A percentile compares a stretch with the other conserved stretches of the same genome.
Evolutionary conservation across 2,113 vertebrate species (phyloP).

Genomic region (Archilochus colubris): DNA sequence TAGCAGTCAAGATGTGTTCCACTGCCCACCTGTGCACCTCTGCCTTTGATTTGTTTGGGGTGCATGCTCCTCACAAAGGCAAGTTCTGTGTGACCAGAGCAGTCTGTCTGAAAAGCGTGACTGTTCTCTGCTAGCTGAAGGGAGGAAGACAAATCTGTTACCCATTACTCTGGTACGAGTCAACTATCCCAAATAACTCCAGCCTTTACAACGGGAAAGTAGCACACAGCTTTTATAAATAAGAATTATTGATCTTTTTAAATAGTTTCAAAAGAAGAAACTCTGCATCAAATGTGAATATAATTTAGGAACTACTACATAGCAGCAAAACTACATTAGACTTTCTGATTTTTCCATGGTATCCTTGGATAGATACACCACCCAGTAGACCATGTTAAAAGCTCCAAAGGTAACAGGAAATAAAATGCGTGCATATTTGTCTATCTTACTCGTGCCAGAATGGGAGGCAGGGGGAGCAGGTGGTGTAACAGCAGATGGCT

Average conservation of each 20-base stretch:
- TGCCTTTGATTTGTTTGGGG: background rate
- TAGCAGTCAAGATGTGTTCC: conserved; percentile 40
- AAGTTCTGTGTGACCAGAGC: background rate
- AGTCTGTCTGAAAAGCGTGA: conserved; percentile 20
- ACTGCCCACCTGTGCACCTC: conserved; percentile 44
- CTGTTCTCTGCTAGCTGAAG: conserved; percentile 42
- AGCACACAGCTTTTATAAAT: conserved; percentile 74
- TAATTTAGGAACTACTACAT: conserved; percentile 75
- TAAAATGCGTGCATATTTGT: conserved; percentile 98
- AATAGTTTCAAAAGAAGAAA: conserved; percentile 80
- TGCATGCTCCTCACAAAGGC: conserved; percentile 19
- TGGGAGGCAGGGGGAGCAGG: conserved; percentile 76
- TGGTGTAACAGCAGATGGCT: conserved; percentile 70
- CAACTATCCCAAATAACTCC: conserved; percentile 65
- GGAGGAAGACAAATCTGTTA: conserved; percentile 60
- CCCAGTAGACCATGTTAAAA: conserved; percentile 99
- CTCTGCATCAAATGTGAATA: conserved; percentile 73
- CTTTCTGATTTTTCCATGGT: conserved; percentile 90
- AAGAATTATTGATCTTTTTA: conserved; percentile 75
- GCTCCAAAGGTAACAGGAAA: conserved; percentile 97
- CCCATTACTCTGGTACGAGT: conserved; percentile 42
- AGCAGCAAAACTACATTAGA: conserved; percentile 80
- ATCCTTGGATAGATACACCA: conserved; percentile 98
- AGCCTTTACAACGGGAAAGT: conserved; percentile 72
- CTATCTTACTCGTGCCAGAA: conserved; percentile 97